Conservation (phyloP, 2,888 invertebrate genomes). For the Dendrolimus houi region DNA sequence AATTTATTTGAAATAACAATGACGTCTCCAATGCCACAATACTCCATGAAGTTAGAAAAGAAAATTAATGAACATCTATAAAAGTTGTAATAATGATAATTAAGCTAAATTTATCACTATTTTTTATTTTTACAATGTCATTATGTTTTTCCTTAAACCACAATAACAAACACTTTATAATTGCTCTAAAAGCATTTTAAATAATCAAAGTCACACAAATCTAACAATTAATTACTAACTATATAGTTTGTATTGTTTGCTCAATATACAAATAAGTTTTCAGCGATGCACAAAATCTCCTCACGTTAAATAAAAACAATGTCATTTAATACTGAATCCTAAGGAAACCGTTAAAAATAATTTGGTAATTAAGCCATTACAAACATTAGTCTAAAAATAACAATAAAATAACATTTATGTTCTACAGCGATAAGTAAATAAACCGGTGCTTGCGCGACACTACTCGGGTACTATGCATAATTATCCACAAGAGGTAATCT, state of each 20-base stretch:
- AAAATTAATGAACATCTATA: conserved; percentile 75
- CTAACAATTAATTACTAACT: conserved; percentile 76
- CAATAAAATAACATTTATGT: conserved; percentile 49
- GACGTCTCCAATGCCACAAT: conserved; percentile 75
- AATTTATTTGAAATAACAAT: conserved; percentile 76
- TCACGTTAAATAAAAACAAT: conserved; percentile 52
- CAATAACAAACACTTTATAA: conserved; percentile 75
- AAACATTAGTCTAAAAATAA: conserved; percentile 46
- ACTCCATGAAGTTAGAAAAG: conserved; percentile 74
- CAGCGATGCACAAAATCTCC: conserved; percentile 49
- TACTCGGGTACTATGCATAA: conserved; percentile 55
- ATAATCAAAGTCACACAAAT: conserved; percentile 75
- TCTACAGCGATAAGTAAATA: conserved; percentile 46
- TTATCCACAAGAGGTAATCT: conserved; percentile 41
- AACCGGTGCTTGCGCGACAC: conserved; percentile 58
- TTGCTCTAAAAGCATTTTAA: conserved; percentile 73
- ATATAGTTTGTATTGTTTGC: conserved; percentile 71
- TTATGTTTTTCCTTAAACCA: conserved; percentile 73
- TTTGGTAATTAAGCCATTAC: conserved; percentile 71
- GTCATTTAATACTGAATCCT: conserved; percentile 69
- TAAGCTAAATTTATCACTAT: conserved; percentile 75
- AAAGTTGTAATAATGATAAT: conserved; percentile 76
- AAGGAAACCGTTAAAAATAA: conserved; percentile 64
- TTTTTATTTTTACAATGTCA: conserved; percentile 77
- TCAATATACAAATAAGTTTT: conserved; percentile 71